Evolutionary conservation across 1,140 invertebrate genomes (phyloP), one percentile per base, ranked within the genome.

Genomic region (Pseudomyrmex cubaensis): DNA sequence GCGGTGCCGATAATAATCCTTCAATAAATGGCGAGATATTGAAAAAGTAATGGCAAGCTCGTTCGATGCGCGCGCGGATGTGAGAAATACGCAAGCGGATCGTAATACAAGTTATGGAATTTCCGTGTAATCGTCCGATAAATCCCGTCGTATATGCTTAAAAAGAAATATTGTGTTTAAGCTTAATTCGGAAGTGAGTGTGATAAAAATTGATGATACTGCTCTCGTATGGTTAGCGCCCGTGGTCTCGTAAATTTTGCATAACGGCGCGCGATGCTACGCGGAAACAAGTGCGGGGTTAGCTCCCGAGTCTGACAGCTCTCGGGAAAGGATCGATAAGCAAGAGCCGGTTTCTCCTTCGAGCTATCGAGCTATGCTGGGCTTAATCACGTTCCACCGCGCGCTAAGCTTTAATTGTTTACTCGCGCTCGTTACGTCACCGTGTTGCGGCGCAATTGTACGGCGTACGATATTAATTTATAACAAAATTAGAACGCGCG

Each of bases 141-240:
- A 72, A 80, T 80, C 56, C 35, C 66, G 46, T 44, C 66, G 20
- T 75, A 35, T 35, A 63, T 52, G 57, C 61, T 62, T 59, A 20
- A 44, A 63, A 56, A 75, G 78, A 75, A 75, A 82, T 75, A 82
- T 75, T 59, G 72, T 66, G 61, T 67, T 73, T 82, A 62, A 82
- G 61, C 61, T 82, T 82, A 75, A 82, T 82, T 82, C 78, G 48
- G 70, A 75, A 62, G 78, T 73, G 67, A 82, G 78, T 54, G 70
- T 63, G 70, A 82, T 73, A 74, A 72, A 82, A 82, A 82, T 82
- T 82, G 62, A 82, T 82, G 78, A 17, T 25, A 54, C 59, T 17
- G 70, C 15, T 80, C 66, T 50, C 44, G 52, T 22, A 52, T 46
- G 76, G 76, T 78, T 78, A 80, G 20, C 54, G 15, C 52, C 20